A percentile compares a stretch with the other conserved stretches of the same genome.
These are phyloP conservation scores for Platerodrilus igneus DNA, from an alignment of 2,888 invertebrate genomes.

Conservation along the genomic window DNA sequence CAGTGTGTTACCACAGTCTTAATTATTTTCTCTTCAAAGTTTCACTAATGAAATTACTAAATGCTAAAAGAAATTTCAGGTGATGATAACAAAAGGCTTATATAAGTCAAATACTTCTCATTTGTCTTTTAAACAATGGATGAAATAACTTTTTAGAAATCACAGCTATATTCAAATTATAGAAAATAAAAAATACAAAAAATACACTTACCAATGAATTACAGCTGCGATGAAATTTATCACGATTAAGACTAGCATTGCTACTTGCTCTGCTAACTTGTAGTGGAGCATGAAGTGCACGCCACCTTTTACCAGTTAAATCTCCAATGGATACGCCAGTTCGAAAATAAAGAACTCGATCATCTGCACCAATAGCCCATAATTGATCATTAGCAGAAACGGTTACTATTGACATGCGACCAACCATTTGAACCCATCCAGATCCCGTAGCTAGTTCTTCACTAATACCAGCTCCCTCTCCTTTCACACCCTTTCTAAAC, in stretches of 20 bases:
- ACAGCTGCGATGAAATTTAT: constrained; percentile 58
- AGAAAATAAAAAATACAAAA: neutral
- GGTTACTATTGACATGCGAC: constrained; percentile 76
- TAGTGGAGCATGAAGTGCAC: constrained; percentile 71
- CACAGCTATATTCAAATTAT: neutral
- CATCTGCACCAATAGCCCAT: constrained; percentile 79
- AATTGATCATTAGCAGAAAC: constrained; percentile 82
- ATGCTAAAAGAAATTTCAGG: too few species aligned
- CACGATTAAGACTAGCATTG: constrained; percentile 59
- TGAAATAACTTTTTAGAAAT: neutral
- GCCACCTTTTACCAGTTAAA: constrained; percentile 85
- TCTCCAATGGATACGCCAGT: constrained; percentile 70
- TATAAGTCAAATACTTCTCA: too few species aligned
- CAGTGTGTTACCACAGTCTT: too few species aligned
- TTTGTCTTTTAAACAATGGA: neutral
- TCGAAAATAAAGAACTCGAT: constrained; percentile 76
- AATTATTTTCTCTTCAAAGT: too few species aligned
- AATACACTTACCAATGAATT: constrained; percentile 52
- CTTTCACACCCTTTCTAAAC: constrained; percentile 76
- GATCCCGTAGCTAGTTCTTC: constrained; percentile 74
- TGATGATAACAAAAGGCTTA: too few species aligned
- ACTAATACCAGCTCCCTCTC: constrained; percentile 64
- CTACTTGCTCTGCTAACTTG: constrained; percentile 81
- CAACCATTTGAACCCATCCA: constrained; percentile 88
- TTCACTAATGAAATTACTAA: too few species aligned